Percentiles rank a stretch among this genome's conserved stretches.
Evolutionary conservation across 2,113 vertebrate species (phyloP).

Genomic region (Lasiurus cinereus): DNA sequence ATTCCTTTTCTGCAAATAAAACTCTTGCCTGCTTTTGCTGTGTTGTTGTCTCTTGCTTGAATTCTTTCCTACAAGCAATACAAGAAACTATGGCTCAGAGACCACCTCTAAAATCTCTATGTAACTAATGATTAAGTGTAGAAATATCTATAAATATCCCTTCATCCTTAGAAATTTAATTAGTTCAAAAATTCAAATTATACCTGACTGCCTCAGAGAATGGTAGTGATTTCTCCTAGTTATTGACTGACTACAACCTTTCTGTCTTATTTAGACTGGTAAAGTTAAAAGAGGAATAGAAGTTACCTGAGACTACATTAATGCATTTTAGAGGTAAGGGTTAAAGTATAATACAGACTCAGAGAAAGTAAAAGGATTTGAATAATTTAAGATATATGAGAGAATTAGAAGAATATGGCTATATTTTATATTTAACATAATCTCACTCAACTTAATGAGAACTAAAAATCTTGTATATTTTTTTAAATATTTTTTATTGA

Average conservation of each 20-base stretch:
- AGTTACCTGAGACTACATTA: neutral
- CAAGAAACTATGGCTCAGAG: neutral
- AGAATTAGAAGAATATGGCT: neutral
- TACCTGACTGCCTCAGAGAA: neutral
- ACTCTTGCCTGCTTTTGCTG: neutral
- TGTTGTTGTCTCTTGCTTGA: neutral
- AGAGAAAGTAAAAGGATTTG: conserved; percentile 4
- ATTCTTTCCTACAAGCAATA: neutral
- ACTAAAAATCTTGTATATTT: neutral
- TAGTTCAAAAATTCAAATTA: neutral
- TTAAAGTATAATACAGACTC: conserved; percentile 1
- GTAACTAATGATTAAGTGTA: neutral
- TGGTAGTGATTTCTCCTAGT: neutral
- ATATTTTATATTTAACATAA: conserved; percentile 33
- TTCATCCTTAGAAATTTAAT: conserved; percentile 15
- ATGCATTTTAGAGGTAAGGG: neutral
- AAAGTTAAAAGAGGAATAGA: neutral
- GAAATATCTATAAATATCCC: neutral
- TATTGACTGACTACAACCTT: neutral
- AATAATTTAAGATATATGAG: neutral
- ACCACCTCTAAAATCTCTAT: neutral
- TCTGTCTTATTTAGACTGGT: neutral
- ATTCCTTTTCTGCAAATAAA: neutral
- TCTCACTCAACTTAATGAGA: conserved; percentile 43
- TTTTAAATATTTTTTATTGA: too few species aligned